Evolutionary conservation across 2,888 invertebrate species (phyloP).

Genomic region (Anthrax anthrax): DNA sequence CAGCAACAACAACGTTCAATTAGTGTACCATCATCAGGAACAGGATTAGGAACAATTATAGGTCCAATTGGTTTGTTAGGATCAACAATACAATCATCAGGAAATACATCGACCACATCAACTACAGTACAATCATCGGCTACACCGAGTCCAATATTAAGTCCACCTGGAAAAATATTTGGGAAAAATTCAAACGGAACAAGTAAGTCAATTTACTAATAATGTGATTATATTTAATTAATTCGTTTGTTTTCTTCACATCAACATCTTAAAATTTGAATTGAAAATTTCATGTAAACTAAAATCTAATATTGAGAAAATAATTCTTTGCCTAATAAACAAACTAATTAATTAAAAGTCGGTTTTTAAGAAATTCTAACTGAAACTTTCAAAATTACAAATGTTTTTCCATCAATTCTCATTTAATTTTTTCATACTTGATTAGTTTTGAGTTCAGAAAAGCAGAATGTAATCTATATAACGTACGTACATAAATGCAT

Average conservation of each 20-base stretch:
- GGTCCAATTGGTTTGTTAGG: not conserved
- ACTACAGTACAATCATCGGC: slow-evolving; percentile 27
- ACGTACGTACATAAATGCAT: too few species aligned
- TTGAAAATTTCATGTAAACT: not conserved
- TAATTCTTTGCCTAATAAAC: too few species aligned
- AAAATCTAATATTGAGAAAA: too few species aligned
- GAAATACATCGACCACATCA: slow-evolving; percentile 8
- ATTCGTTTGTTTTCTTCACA: not conserved
- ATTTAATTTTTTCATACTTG: too few species aligned
- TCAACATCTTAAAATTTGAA: not conserved
- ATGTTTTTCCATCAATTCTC: too few species aligned
- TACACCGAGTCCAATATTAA: slow-evolving; percentile 33
- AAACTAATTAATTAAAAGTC: too few species aligned
- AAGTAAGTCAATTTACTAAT: slow-evolving; percentile 27
- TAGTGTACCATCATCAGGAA: slow-evolving; percentile 12
- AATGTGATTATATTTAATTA: too few species aligned
- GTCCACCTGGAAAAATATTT: slow-evolving; percentile 33
- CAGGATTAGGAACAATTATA: not conserved
- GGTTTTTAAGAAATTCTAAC: too few species aligned
- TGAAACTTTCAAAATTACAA: too few species aligned
- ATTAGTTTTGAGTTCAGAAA: too few species aligned
- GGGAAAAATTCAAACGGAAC: slow-evolving; percentile 34
- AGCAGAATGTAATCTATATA: too few species aligned
- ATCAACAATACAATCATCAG: slow-evolving; percentile 7
- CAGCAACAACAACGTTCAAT: slow-evolving; percentile 16